phyloP scores from a whole-genome alignment of 2,797 vertebrate genomes.

The Amniataba percoides region DNA sequence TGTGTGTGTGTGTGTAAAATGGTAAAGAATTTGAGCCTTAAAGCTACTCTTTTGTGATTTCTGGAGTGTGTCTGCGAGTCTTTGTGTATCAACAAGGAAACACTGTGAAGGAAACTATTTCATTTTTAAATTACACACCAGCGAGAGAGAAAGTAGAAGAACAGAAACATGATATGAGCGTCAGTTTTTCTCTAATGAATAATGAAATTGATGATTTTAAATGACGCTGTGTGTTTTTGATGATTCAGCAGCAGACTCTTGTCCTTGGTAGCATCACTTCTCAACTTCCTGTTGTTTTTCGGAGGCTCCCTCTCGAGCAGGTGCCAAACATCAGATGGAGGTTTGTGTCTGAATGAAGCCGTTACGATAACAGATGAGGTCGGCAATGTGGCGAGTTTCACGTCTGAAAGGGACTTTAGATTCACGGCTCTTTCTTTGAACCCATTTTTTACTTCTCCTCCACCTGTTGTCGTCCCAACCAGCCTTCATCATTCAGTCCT shows the following conservation, averaged over 20 bases:
- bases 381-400: background rate
- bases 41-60: background rate
- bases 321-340: background rate
- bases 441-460: background rate
- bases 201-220: too few species aligned
- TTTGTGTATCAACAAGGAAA: too few species aligned
- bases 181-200: background rate
- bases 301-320: background rate
- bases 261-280: background rate
- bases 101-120: background rate
- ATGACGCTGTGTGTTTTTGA: too few species aligned
- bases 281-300: background rate
- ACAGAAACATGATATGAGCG: too few species aligned
- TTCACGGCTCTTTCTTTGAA: background rate
- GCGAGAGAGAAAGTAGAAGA: too few species aligned
- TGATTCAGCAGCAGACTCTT: too few species aligned
- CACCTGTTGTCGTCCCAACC: constrained; percentile 16
- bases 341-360: background rate
- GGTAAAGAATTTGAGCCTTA: background rate
- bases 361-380: background rate
- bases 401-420: constrained; percentile 22
- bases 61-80: too few species aligned
- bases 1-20: background rate
- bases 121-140: background rate
- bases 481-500: constrained; percentile 2